Base-by-base conservation (phyloP, 2,113 vertebrate species). In the Cephalophus harveyi region DNA sequence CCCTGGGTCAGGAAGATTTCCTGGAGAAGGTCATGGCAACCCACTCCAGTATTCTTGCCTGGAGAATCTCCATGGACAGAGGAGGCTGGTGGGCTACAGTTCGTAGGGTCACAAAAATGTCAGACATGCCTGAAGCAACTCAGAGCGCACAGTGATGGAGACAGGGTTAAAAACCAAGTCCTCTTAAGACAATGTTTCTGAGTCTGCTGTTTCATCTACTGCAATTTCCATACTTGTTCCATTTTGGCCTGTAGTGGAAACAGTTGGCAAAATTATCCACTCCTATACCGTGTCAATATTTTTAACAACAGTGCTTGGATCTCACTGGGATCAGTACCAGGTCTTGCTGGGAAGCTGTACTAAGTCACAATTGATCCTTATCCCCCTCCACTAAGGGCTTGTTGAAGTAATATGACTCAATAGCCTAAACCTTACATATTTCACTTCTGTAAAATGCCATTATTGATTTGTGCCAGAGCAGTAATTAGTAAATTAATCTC, bases 401-500 rank as follows among this genome's bases (percentile, higher is more conserved):
- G 14, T 55, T 84, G 40, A 87, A 84, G 87, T 79, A 36, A 21
- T 36, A 60, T 71, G 46, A 90, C 57, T 93, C 74, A 62, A 46
- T 36, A 59, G 57, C 46, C 59, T 88, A 71, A 92, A 64, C 15
- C 14, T 93, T 60, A 94, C 82, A 96, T 23, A 90, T 30, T 59
- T n/a, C 11, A 64, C 64, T 84, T 97, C 55, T 28, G 30, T 81
- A 92, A 89, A 96, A 87, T 84, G 94, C 33, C 54, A n/a, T 74
- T 83, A 95, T 82, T 95, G 93, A 97, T 93, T 87, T 36, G 12
- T 10, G 21, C 62, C 16, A 64, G 78, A 1, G 0, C 7, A 28
- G 57, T 87, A 87, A 89, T 96, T 94, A 95, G 59, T 79, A 92
- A 94, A 96, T 87, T 91, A 79, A 84, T 87, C 97, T 87, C 83